Evolutionary conservation across 2,113 vertebrate genomes (phyloP).

Genomic region (Apodemus sylvaticus): DNA sequence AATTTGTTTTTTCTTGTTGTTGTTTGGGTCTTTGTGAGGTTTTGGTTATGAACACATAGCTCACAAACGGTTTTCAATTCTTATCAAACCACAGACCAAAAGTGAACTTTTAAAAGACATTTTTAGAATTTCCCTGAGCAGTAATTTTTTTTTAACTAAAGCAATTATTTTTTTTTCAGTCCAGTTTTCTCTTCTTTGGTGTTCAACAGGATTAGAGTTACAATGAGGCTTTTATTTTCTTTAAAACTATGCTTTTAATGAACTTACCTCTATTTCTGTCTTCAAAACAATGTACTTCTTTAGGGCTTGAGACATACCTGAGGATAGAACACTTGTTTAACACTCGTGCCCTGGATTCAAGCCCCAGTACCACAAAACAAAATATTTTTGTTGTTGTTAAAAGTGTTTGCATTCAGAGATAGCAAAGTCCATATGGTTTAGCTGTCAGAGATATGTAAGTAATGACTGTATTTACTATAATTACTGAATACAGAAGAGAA

Average conservation of each 20-base stretch:
- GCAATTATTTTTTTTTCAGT: conserved; percentile 57
- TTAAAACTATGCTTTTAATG: conserved; percentile 3
- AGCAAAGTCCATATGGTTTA: not conserved
- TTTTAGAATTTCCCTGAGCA: conserved; percentile 69
- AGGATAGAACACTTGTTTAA: not conserved
- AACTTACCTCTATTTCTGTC: not conserved
- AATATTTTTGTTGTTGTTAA: not conserved
- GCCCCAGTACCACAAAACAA: not conserved
- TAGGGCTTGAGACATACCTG: not conserved
- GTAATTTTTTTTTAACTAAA: conserved; percentile 55
- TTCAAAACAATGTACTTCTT: conserved; percentile 25
- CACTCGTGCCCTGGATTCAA: no score
- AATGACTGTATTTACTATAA: not conserved
- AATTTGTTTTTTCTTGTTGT: not conserved
- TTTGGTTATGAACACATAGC: conserved; percentile 41
- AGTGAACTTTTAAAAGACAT: conserved; percentile 64
- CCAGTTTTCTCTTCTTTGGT: conserved; percentile 64
- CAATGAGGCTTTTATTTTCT: conserved; percentile 55
- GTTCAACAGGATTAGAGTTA: conserved; percentile 47
- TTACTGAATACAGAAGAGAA: not conserved
- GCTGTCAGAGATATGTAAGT: not conserved
- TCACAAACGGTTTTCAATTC: conserved; percentile 51
- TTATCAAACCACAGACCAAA: conserved; percentile 58
- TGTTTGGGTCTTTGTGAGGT: conserved; percentile 43
- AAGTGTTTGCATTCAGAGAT: conserved; percentile 14